Conservation (phyloP, 2,113 vertebrate genomes). For the Solenodon paradoxus region DNA sequence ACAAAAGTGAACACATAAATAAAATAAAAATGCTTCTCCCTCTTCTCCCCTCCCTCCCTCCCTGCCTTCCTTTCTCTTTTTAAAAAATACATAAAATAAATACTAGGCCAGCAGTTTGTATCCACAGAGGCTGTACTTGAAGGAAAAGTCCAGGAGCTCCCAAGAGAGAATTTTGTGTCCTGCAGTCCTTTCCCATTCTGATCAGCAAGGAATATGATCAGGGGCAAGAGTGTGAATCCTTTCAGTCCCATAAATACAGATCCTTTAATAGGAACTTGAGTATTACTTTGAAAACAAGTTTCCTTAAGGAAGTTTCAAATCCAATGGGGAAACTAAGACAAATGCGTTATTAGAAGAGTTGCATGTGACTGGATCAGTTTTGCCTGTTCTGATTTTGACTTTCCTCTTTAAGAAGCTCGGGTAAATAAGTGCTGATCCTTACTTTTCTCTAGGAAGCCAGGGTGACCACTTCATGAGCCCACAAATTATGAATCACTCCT, state of each 20-base stretch:
- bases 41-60: too few relatives aligned
- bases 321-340: neutral
- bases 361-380: neutral
- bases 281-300: neutral
- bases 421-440: neutral
- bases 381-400: neutral
- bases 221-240: neutral
- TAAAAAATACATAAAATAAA: too few relatives aligned
- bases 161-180: neutral
- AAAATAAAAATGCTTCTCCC: too few relatives aligned
- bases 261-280: neutral
- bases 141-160: neutral
- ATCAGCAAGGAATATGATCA: neutral
- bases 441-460: neutral
- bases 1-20: too few relatives aligned
- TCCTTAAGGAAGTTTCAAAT: neutral
- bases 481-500: neutral
- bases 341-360: neutral
- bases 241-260: neutral
- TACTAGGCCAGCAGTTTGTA: neutral
- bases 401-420: neutral
- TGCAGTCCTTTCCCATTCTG: neutral
- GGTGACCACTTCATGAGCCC: neutral
- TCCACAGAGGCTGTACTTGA: neutral
- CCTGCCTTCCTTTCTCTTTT: too few relatives aligned